phyloP scores from a whole-genome alignment of 2,113 vertebrate species.

The Tichodroma muraria region DNA sequence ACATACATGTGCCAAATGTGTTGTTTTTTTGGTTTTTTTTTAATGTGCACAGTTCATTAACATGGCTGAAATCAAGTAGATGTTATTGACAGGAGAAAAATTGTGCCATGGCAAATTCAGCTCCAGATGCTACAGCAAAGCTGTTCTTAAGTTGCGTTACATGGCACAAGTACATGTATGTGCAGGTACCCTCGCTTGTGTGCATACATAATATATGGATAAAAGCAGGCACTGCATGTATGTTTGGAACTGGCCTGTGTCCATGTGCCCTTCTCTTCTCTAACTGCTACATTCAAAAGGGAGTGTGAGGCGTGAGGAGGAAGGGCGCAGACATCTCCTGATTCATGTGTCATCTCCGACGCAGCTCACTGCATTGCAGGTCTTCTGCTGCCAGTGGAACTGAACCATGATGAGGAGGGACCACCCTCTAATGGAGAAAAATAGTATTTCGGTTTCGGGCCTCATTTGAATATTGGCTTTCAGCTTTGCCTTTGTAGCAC shows the following conservation, averaged over 20 bases:
- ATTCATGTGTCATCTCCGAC: background rate
- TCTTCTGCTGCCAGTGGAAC: constrained; percentile 35
- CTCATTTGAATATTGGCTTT: constrained; percentile 25
- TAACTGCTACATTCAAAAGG: background rate
- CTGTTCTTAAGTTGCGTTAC: background rate
- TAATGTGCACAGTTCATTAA: background rate
- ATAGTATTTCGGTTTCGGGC: background rate
- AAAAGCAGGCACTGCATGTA: background rate
- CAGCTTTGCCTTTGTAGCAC: background rate
- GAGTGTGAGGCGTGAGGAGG: rapidly evolving
- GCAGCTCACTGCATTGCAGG: constrained; percentile 13
- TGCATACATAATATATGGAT: too few species aligned
- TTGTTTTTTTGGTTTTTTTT: background rate
- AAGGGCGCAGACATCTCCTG: background rate
- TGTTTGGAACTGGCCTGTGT: background rate
- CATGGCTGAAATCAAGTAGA: background rate
- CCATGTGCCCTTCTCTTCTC: background rate
- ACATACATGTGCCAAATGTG: background rate
- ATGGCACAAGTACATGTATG: background rate
- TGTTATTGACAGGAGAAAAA: background rate
- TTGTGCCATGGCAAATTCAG: background rate
- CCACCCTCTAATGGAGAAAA: constrained; percentile 48
- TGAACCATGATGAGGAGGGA: constrained; percentile 27
- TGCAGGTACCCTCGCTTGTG: background rate
- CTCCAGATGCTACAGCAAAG: background rate